Base-by-base conservation (phyloP, 2,888 invertebrate genomes). In the Noctuana brunneofusca region DNA sequence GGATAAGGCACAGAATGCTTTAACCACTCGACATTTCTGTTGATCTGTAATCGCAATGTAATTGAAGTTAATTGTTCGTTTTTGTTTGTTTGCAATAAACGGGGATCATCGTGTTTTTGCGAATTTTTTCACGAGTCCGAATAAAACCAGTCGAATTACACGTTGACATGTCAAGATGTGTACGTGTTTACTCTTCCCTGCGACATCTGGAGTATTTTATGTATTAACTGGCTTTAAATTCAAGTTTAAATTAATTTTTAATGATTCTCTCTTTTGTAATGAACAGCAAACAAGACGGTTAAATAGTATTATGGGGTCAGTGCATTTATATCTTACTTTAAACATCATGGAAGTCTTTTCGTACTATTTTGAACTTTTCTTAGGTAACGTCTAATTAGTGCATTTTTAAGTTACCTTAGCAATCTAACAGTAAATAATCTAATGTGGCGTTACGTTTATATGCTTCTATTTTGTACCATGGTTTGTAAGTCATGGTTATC, bases 1-100 rank as follows among this genome's bases (percentile, higher is more conserved):
- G 1, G 30, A 41, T 63, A 69, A 63, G 43, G 67, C 54, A 20
- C 6, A 64, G 18, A 63, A 49, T 66, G 0, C 38, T 32, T 18
- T 14, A 18, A 43, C 53, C 46, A 48, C 63, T 46, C 14, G n/a
- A 14, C 38, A 57, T 57, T 65, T 55, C 64, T 62, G 65, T 57
- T 63, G 67, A 68, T 68, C 58, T 64, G 67, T 67, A 68, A 68
- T 68, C 67, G 66, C 64, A 62, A 66, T 68, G 67, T 68, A 68
- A 66, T 68, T 68, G 65, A 66, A 66, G 66, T 66, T 66, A 67
- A 67, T 67, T 67, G 66, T 67, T 66, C 63, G 63, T 67, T 66
- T 64, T 53, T 64, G 56, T 62, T 66, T 66, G 63, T 64, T 67
- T 64, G 58, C 49, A 43, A 64, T 67, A 59, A 64, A 63, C 65